Conservation (phyloP, 2,888 invertebrate species). For the Pandemis cinnamomeana region DNA sequence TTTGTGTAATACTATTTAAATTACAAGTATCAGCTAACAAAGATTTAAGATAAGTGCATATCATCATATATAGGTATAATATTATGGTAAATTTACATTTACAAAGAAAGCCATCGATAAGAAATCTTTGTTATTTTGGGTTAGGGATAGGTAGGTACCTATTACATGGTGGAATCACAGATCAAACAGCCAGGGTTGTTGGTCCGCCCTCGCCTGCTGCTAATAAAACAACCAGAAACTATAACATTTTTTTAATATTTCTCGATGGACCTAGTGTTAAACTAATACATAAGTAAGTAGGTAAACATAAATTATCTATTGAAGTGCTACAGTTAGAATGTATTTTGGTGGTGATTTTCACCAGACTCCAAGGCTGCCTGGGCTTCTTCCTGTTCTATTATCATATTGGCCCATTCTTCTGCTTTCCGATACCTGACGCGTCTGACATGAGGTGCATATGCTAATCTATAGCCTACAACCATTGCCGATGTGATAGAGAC, state of each 20-base stretch:
- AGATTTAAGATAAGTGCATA: too few species aligned
- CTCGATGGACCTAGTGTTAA: conserved; percentile 11
- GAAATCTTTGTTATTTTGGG: not conserved
- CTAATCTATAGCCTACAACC: conserved; percentile 57
- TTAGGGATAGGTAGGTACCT: not conserved
- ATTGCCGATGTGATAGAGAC: conserved; percentile 66
- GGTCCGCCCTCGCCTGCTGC: too few species aligned
- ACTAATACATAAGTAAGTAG: not conserved
- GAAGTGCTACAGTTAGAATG: conserved; percentile 19
- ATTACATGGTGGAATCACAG: too few species aligned
- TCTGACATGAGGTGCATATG: conserved; percentile 61
- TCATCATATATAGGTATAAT: too few species aligned
- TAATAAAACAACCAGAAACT: conserved; percentile 7
- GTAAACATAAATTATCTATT: conserved; percentile 18
- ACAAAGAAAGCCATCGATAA: too few species aligned
- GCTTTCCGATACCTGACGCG: conserved; percentile 58
- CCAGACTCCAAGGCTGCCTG: conserved; percentile 12
- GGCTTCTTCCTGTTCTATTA: conserved; percentile 70
- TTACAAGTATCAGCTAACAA: too few species aligned
- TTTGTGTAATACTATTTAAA: too few species aligned
- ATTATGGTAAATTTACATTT: too few species aligned
- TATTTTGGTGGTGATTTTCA: conserved; percentile 11
- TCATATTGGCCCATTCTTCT: conserved; percentile 72
- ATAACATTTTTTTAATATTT: conserved; percentile 12
- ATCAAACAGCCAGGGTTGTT: too few species aligned